phyloP scores from a whole-genome alignment of 2,113 vertebrate genomes.

The Colistium nudipinnis region DNA sequence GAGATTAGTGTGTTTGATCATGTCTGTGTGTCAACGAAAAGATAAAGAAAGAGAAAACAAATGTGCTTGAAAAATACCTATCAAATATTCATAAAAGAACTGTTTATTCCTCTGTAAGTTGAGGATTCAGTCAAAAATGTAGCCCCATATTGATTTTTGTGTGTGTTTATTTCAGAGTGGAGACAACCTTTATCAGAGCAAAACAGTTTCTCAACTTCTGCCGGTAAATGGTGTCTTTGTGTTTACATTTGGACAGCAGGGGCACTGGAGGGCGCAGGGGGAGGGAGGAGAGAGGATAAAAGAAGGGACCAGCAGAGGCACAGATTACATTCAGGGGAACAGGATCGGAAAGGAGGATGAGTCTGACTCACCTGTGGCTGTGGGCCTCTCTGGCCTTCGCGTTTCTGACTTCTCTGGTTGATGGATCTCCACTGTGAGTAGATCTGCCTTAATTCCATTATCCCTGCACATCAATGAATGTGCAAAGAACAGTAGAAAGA shows the following conservation, averaged over 20 bases:
- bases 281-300: slow-evolving; percentile 42
- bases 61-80: too few relatives aligned
- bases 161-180: slow-evolving; percentile 23
- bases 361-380: slow-evolving; percentile 42
- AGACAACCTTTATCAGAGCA: slow-evolving; percentile 1
- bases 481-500: neutral
- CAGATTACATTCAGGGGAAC: slow-evolving; percentile 14
- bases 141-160: slow-evolving; percentile 52
- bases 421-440: slow-evolving; percentile 64
- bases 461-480: neutral
- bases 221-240: slow-evolving; percentile 40
- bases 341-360: slow-evolving; percentile 44
- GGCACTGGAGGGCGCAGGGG: neutral
- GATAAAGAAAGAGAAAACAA: accelerated
- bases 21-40: too few relatives aligned
- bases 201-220: slow-evolving; percentile 53
- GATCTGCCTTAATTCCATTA: neutral
- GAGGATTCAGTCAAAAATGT: neutral
- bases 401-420: slow-evolving; percentile 28
- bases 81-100: too few relatives aligned
- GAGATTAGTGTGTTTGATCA: neutral
- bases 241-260: neutral
- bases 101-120: neutral
- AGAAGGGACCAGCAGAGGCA: neutral
- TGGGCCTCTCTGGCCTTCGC: slow-evolving; percentile 62